Evolutionary conservation across 1,140 invertebrate species (phyloP), one percentile per base, ranked within the genome.

Genomic region (Scaptomyza pallida): DNA sequence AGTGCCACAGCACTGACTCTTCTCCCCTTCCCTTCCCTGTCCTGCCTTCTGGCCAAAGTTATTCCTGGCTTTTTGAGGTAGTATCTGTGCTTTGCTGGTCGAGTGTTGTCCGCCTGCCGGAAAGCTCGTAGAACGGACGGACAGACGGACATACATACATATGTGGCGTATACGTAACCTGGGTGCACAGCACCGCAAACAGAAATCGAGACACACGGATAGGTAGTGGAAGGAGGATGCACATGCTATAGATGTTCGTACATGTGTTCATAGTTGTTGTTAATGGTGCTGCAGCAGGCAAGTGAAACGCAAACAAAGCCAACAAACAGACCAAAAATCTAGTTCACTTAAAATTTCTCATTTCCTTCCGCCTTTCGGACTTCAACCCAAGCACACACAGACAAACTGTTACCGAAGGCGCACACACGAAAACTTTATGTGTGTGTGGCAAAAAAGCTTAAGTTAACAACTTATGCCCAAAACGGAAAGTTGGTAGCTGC

Each of bases 401-500:
- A 21, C 9, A 64, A 54, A 72, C 44, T 26, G 5, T 26, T 26
- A 26, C 23, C 4, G 17, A 44, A 8, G 40, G 10, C n/a, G 19
- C 60, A 43, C 65, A 71, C 61, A 2, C 23, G 17, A 61, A 44
- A 71, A 71, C 61, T 71, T 65, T 45, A 65, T 57, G 52, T 57
- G 13, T 57, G 13, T 71, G 61, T 65, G 68, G 68, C 40, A 37
- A 65, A 65, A 71, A 65, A 77, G 82, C 82, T 86, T 86, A 88
- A 86, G 77, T 88, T 88, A 88, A 81, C 82, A 88, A 85, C 81
- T 85, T 85, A 81, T 77, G 77, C 69, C 76, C 52, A n/a, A 5
- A 8, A 10, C 35, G 3, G 6, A n/a, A 41, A 3, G 33, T 35
- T 35, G 33, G 12, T 4, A 35, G 51, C 51, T 19, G 57, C 52